These are phyloP conservation scores for Drosophila niveifrons DNA, from an alignment of 2,888 invertebrate genomes.

Conservation along the genomic window DNA sequence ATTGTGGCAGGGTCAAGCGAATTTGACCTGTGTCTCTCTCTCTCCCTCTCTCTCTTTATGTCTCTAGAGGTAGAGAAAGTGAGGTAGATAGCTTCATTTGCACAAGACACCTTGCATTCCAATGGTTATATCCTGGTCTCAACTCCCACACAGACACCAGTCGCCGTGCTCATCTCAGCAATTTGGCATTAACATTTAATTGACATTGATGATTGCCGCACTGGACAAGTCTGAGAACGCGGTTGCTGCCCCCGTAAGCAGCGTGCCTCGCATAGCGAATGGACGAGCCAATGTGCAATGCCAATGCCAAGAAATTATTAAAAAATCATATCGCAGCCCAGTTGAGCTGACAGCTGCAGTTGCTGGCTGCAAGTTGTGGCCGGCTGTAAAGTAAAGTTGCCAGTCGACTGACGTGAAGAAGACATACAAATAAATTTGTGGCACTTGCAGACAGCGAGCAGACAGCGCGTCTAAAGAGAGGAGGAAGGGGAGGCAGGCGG, in stretches of 20 bases:
- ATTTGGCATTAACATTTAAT: constrained; percentile 77
- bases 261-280: constrained; percentile 63
- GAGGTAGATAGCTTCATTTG: constrained; percentile 61
- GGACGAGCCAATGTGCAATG: constrained; percentile 21
- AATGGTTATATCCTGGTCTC: constrained; percentile 60
- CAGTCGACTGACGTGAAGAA: constrained; percentile 72
- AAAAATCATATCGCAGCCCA: constrained; percentile 72
- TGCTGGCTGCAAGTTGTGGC: constrained; percentile 27
- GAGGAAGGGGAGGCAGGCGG: background rate
- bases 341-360: constrained; percentile 45
- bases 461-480: constrained; percentile 34
- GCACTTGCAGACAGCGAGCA: constrained; percentile 71
- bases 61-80: background rate
- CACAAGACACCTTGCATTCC: constrained; percentile 43
- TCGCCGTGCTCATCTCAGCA: constrained; percentile 44
- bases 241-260: constrained; percentile 30
- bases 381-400: constrained; percentile 44
- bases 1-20: constrained; percentile 47
- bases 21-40: constrained; percentile 37
- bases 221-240: constrained; percentile 70
- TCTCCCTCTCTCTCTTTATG: background rate
- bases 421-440: constrained; percentile 79
- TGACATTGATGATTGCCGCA: constrained; percentile 76
- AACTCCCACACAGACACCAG: constrained; percentile 55
- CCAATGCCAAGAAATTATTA: constrained; percentile 63